Evolutionary conservation across 1,140 invertebrate species (phyloP), one percentile per base, ranked within the genome.

Genomic region (Brachionus manjavacas): DNA sequence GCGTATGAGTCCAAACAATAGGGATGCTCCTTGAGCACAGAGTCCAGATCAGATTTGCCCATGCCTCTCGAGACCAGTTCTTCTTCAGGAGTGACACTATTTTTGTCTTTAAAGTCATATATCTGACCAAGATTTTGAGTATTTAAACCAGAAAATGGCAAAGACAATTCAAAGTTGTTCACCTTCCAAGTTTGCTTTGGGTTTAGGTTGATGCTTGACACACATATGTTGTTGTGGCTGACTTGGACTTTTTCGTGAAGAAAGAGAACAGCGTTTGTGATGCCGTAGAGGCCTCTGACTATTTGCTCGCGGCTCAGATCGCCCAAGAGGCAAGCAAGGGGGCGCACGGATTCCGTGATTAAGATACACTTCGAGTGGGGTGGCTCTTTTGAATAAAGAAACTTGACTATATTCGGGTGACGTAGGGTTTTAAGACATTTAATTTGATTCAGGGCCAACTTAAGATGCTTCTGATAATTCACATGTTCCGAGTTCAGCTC

Each of bases 351-450:
- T 64, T 81, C 79, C n/a, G 64, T 68, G 3, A 81, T 68, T 20
- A 81, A 31, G 4, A 81, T 9, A 43, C 79, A 81, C 64, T 81
- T 81, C 0, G 49, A 64, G 8, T 31, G 23, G 3, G 79, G 64
- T 9, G 28, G 52, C 12, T 60, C 64, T 68, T 81, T 28, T 43
- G 79, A 81, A 81, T 81, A 68, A 12, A 28, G 25, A 46, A 66
- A 81, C 41, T 81, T 81, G 8, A 81, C 64, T 31, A 81, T 46
- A 28, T 81, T 81, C 52, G 79, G 79, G 28, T 81, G 79, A 1
- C 79, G 52, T 4, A 81, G n/a, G 2, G 79, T 81, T 35, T 81
- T 81, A 8, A 81, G 25, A 3, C 7, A 41, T 41, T 81, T 60
- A 0, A 81, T 68, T 35, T 81, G 79, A 66, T 64, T 81, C 0